These are phyloP conservation scores for Araneus ventricosus DNA, from an alignment of 1,140 invertebrate genomes.

Conservation along the genomic window DNA sequence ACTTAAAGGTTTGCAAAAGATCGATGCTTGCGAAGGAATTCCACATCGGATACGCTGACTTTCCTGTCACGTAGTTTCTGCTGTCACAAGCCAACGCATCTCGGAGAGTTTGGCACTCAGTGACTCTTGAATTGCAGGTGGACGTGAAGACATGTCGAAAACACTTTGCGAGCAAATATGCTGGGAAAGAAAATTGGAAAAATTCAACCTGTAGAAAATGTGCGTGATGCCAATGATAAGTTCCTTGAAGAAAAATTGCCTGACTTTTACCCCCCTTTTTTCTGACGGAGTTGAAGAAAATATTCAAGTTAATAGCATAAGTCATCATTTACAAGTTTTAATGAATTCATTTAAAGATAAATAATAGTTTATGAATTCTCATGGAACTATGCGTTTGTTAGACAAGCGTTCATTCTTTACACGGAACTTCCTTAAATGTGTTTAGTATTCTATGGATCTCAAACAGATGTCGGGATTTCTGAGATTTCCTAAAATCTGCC, in stretches of 20 bases:
- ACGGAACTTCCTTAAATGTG: too few species aligned
- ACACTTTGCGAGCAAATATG: background rate
- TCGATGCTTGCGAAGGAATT: slow-evolving; percentile 29
- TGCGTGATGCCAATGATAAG: slow-evolving; percentile 12
- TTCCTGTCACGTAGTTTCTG: slow-evolving; percentile 8
- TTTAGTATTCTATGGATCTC: too few species aligned
- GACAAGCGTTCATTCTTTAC: too few species aligned
- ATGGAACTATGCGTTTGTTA: too few species aligned
- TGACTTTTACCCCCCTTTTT: background rate
- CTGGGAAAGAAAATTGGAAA: background rate
- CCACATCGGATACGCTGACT: background rate
- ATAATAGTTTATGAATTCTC: background rate
- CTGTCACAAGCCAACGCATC: background rate
- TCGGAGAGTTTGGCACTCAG: background rate
- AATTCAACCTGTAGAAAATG: background rate
- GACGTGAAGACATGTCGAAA: slow-evolving; percentile 6
- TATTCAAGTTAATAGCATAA: background rate
- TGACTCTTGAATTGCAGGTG: slow-evolving; percentile 11
- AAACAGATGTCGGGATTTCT: too few species aligned
- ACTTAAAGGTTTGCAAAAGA: slow-evolving; percentile 43
- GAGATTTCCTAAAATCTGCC: too few species aligned
- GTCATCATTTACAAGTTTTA: too few species aligned
- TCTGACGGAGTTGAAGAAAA: background rate
- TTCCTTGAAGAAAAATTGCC: background rate
- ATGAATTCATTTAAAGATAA: background rate